Percentiles rank a stretch among this genome's conserved stretches.
phyloP scores from a whole-genome alignment of 2,113 vertebrate species.

The mouse (Mus musculus) region GRCm39 chr1:120588001-120588500 shows the following conservation, averaged over 20 bases:
- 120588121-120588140: constrained; percentile 1
- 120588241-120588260: background rate
- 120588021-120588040: constrained; percentile 28
- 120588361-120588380: background rate
- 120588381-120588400: background rate
- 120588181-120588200: background rate
- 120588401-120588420: background rate
- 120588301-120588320: background rate
- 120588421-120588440: background rate
- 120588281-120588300: background rate
- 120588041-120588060: background rate
- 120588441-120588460: background rate
- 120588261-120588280: background rate
- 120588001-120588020: background rate
- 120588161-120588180: background rate
- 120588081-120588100: too few relatives aligned
- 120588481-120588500: background rate
- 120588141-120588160: too few relatives aligned
- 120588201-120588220: background rate
- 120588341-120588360: background rate
- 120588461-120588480: background rate
- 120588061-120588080: background rate
- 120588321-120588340: background rate
- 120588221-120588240: background rate
- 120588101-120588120: constrained; percentile 7